Base-by-base conservation (phyloP, 2,113 vertebrate genomes). In the Gallinago paraguaiae region DNA sequence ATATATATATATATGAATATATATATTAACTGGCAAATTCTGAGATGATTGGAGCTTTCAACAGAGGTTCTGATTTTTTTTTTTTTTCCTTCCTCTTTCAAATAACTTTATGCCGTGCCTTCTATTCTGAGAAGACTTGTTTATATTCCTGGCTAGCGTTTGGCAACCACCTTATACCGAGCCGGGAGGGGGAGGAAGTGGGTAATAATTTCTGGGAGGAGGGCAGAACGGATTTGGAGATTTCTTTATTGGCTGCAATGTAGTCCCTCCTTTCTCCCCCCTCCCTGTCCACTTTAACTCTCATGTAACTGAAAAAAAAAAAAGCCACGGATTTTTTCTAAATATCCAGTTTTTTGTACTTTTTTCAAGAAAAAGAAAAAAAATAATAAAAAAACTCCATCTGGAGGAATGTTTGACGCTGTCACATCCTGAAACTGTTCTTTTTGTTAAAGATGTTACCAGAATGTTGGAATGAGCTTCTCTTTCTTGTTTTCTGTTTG, bases 91-190 rank as follows among this genome's bases (percentile, higher is more conserved):
- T 97, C 86, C 88, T 96, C 92, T 97, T 93, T 96, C 6, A 2
- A 96, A 91, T 96, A 97, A 97, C 96, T 97, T 96, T 92, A 97
- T 96, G 95, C 97, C 25, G 97, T 97, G 97, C 97, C 97, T 97
- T 97, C 97, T 97, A 97, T 95, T 97, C 93, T 95, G 92, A 97
- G 97, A 97, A 97, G 97, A 97, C 95, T 97, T 97, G 95, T 97
- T 98, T 98, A 98, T 98, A 98, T 98, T 98, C 98, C 97, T 97
- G 93, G 94, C 95, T 96, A 95, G 95, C 88, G 93, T 94, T 94
- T 96, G 95, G 92, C 88, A 93, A 94, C 92, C 59, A 94, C 93
- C 92, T 95, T 94, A 81, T 93, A 94, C 64, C 37, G 10, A 90
- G 90, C 86, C 3, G 83, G 96, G 95, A 95, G 95, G 96, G 86